Evolutionary conservation across 1,140 invertebrate genomes (phyloP).

Genomic region (Coptotermes formosanus): DNA sequence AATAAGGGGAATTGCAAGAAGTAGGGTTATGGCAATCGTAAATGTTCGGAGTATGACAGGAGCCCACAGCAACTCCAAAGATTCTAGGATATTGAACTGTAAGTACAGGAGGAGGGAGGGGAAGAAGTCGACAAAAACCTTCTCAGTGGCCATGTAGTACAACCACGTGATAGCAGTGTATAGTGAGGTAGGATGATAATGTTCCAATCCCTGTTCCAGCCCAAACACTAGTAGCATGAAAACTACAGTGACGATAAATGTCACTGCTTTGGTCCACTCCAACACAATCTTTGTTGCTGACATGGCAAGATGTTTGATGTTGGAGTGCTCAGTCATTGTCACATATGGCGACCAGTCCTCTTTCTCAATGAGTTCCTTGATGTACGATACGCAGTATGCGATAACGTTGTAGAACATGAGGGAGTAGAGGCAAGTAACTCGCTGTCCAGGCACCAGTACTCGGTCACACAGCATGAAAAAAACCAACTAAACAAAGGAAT

Average conservation of each 20-base stretch:
- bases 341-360: constrained; percentile 75
- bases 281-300: constrained; percentile 76
- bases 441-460: constrained; percentile 58
- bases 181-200: constrained; percentile 65
- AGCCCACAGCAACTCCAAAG: constrained; percentile 63
- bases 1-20: constrained; percentile 53
- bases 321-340: constrained; percentile 67
- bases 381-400: constrained; percentile 72
- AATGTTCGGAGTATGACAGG: constrained; percentile 60
- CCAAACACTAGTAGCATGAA: constrained; percentile 73
- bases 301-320: constrained; percentile 76
- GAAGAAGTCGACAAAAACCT: constrained; percentile 65
- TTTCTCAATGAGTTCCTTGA: constrained; percentile 68
- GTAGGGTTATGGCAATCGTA: constrained; percentile 53
- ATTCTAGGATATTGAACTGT: constrained; percentile 62
- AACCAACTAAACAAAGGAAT: constrained; percentile 55
- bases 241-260: constrained; percentile 75
- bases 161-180: constrained; percentile 65
- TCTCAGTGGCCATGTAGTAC: constrained; percentile 73
- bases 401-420: constrained; percentile 80
- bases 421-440: constrained; percentile 68
- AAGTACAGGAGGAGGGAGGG: constrained; percentile 55
- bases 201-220: constrained; percentile 69
- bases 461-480: constrained; percentile 72
- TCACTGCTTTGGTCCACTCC: constrained; percentile 79